Evolutionary conservation across 2,113 vertebrate genomes (phyloP).

Genomic region (Herpailurus yagouaroundi): DNA sequence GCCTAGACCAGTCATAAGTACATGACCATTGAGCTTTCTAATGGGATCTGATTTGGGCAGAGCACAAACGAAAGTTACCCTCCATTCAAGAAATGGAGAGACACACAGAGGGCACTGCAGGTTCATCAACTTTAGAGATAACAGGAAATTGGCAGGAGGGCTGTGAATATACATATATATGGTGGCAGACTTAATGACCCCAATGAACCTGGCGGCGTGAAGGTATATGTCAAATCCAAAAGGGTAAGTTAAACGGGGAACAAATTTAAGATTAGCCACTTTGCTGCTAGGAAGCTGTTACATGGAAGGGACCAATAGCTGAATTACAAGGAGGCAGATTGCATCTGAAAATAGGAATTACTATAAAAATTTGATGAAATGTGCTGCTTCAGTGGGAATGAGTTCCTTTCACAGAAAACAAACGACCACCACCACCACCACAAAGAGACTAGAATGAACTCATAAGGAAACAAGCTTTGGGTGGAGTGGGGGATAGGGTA

Average conservation of each 20-base stretch:
- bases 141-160: not conserved
- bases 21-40: not conserved
- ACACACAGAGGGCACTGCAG: not conserved
- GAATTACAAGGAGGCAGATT: not conserved
- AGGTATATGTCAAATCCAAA: not conserved
- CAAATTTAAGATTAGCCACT: not conserved
- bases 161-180: not conserved
- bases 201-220: not conserved
- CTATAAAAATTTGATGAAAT: not conserved
- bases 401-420: not conserved
- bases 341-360: not conserved
- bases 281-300: not conserved
- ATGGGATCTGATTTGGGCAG: not conserved
- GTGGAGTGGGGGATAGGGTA: rapidly evolving
- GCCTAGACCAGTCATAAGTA: not conserved
- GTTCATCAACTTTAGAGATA: not conserved
- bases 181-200: not conserved
- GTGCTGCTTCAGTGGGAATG: not conserved
- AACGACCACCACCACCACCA: not conserved
- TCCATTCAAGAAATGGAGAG: not conserved
- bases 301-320: not conserved
- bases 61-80: not conserved
- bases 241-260: not conserved
- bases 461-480: not conserved
- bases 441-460: not conserved